Conservation (phyloP, 2,888 invertebrate genomes). For the Calameuta idolon region DNA sequence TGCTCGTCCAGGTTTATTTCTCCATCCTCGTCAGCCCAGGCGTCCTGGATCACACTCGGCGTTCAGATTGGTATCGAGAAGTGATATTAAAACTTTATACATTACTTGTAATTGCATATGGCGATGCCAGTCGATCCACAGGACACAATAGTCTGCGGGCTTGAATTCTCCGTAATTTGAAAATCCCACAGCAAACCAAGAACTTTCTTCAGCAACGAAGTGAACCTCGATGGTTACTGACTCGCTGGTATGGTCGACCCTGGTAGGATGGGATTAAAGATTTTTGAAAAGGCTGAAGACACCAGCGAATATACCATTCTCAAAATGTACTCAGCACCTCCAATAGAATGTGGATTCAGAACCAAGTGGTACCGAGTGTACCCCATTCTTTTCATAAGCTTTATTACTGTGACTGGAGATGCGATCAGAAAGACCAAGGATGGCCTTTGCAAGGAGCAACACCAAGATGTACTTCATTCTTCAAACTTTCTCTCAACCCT, state of each 20-base stretch:
- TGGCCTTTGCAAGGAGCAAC: slow-evolving; percentile 9
- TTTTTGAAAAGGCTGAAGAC: neutral
- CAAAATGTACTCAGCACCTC: slow-evolving; percentile 46
- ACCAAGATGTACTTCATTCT: neutral
- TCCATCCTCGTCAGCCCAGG: slow-evolving; percentile 77
- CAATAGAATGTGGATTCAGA: slow-evolving; percentile 60
- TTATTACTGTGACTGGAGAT: neutral
- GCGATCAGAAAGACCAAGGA: slow-evolving; percentile 28
- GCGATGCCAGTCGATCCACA: slow-evolving; percentile 80
- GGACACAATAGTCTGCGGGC: slow-evolving; percentile 84
- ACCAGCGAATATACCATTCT: neutral
- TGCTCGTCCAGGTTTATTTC: slow-evolving; percentile 76
- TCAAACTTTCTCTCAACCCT: neutral
- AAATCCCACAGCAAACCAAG: slow-evolving; percentile 89
- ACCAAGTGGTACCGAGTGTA: slow-evolving; percentile 59
- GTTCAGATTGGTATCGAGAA: slow-evolving; percentile 7
- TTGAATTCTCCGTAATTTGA: slow-evolving; percentile 82
- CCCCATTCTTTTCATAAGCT: slow-evolving; percentile 13
- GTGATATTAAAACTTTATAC: slow-evolving; percentile 42
- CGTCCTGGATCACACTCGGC: slow-evolving; percentile 72
- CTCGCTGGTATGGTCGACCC: slow-evolving; percentile 54
- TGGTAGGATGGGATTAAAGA: slow-evolving; percentile 25
- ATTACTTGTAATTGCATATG: slow-evolving; percentile 71
- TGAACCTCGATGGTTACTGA: slow-evolving; percentile 55
- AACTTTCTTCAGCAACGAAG: slow-evolving; percentile 51